Percentiles rank a stretch among this genome's conserved stretches.
These are phyloP conservation scores for Myiozetetes cayanensis DNA, from an alignment of 2,113 vertebrate species.

Conservation along the genomic window DNA sequence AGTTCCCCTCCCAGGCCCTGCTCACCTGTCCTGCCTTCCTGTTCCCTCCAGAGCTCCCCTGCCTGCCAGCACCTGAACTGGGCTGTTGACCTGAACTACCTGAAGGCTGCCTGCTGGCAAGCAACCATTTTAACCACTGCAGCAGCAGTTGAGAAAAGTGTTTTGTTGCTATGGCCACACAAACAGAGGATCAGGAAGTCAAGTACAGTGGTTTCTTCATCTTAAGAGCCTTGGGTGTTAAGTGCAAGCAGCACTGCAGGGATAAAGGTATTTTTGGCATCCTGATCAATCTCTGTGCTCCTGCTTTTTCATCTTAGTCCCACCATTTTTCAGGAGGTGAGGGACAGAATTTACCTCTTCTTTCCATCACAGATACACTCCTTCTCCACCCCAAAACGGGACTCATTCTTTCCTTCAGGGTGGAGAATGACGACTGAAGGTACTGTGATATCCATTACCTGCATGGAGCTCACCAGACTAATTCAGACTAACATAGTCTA, in stretches of 20 bases:
- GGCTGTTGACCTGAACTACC: not conserved
- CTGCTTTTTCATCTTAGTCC: not conserved
- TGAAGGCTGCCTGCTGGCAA: not conserved
- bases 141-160: conserved; percentile 22
- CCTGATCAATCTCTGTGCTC: not conserved
- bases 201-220: conserved; percentile 23
- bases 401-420: not conserved
- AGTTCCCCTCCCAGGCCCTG: not conserved
- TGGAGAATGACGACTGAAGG: not conserved
- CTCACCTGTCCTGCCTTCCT: not conserved
- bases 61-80: not conserved
- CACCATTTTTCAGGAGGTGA: not conserved
- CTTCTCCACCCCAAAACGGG: not conserved
- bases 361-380: not conserved
- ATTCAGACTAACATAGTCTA: not conserved
- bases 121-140: conserved; percentile 37
- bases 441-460: not conserved
- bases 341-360: not conserved
- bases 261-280: conserved; percentile 28
- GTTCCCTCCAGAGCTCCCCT: not conserved
- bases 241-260: not conserved
- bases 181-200: conserved; percentile 38
- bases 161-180: conserved; percentile 67
- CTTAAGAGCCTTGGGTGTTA: not conserved
- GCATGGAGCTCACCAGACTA: not conserved